phyloP scores from a whole-genome alignment of 1,140 invertebrate species.

The Linepithema humile region DNA sequence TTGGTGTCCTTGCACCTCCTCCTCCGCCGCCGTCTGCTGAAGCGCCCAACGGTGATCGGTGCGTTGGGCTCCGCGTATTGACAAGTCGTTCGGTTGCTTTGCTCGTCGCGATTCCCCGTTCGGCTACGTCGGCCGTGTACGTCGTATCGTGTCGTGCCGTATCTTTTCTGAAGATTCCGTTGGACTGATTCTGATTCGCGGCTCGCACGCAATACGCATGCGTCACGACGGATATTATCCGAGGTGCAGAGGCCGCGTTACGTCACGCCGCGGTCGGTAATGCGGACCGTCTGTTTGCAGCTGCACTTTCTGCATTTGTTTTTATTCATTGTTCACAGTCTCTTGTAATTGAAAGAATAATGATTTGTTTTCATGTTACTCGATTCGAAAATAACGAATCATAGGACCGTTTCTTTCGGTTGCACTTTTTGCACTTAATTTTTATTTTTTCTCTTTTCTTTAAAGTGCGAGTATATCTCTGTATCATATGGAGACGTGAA shows the following conservation, averaged over 20 bases:
- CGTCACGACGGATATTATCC: constrained; percentile 79
- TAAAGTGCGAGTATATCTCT: too few relatives aligned
- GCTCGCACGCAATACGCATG: constrained; percentile 78
- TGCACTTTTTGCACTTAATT: too few relatives aligned
- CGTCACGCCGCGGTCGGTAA: constrained; percentile 69
- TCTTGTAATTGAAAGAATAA: too few relatives aligned
- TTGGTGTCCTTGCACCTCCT: constrained; percentile 28
- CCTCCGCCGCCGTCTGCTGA: constrained; percentile 18
- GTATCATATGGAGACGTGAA: too few relatives aligned
- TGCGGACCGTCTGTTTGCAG: neutral
- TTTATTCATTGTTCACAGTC: neutral
- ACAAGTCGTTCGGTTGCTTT: constrained; percentile 48
- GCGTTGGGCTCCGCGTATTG: constrained; percentile 55
- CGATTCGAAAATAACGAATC: too few relatives aligned
- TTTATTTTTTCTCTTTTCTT: too few relatives aligned
- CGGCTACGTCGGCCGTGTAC: constrained; percentile 61
- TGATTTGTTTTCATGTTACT: too few relatives aligned
- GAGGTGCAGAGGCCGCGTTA: constrained; percentile 64
- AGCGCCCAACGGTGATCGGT: constrained; percentile 42
- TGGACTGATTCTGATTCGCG: constrained; percentile 79
- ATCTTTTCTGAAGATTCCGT: constrained; percentile 74
- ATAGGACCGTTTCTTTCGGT: too few relatives aligned
- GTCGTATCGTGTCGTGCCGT: constrained; percentile 64
- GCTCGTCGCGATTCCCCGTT: constrained; percentile 59
- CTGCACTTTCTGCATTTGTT: neutral